These are phyloP conservation scores for Trachops cirrhosus DNA, from an alignment of 2,797 vertebrate species.

Conservation along the genomic window DNA sequence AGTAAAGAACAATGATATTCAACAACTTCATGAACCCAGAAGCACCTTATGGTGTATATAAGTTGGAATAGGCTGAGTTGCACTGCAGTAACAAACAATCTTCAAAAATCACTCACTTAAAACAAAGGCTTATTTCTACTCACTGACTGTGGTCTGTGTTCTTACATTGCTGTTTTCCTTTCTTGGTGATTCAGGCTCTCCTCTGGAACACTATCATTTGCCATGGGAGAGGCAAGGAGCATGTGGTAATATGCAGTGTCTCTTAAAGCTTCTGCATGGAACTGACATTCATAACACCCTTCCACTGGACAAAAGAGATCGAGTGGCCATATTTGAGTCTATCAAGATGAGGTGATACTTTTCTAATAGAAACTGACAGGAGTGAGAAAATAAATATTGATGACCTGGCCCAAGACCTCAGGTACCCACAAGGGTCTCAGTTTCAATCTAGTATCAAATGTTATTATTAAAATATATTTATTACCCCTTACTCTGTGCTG, in stretches of 20 bases:
- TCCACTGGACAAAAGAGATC: not conserved
- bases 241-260: not conserved
- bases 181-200: not conserved
- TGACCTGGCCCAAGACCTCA: not conserved
- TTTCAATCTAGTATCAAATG: not conserved
- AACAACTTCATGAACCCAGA: not conserved
- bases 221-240: not conserved
- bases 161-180: not conserved
- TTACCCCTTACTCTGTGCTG: not conserved
- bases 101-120: not conserved
- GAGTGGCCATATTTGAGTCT: not conserved
- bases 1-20: not conserved
- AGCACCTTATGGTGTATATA: not conserved
- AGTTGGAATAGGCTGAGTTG: not conserved
- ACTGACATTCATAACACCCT: not conserved
- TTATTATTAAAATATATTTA: constrained; percentile 11
- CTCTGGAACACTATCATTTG: not conserved
- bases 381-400: not conserved
- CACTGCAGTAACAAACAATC: not conserved
- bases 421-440: not conserved
- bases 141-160: not conserved
- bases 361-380: not conserved
- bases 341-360: not conserved
- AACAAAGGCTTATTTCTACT: not conserved
- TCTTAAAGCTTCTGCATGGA: constrained; percentile 1